Evolutionary conservation across 2,113 vertebrate species (phyloP).

Genomic region (Charadrius vociferus): DNA sequence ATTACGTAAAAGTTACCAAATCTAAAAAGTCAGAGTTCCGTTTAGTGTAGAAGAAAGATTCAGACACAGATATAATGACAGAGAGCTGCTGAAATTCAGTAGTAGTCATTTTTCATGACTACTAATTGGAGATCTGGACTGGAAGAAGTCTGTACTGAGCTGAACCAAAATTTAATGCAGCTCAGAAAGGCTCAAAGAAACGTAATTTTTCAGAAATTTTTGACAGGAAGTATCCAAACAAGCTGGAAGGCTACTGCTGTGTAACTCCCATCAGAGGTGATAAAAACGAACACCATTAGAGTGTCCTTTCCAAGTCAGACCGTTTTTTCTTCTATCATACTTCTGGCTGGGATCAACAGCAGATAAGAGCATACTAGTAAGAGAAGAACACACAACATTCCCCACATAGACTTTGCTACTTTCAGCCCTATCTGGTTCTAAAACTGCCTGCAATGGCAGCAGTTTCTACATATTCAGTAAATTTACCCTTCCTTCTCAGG

Average conservation of each 20-base stretch:
- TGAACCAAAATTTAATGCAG: neutral
- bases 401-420: neutral
- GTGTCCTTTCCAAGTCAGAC: neutral
- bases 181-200: neutral
- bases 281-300: neutral
- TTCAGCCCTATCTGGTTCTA: neutral
- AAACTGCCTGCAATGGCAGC: neutral
- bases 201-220: neutral
- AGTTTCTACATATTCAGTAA: neutral
- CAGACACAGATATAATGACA: accelerated
- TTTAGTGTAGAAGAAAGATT: neutral
- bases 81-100: neutral
- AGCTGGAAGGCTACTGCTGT: neutral
- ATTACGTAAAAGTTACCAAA: neutral
- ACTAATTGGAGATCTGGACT: neutral
- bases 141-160: neutral
- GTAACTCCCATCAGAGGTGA: neutral
- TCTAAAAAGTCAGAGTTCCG: neutral
- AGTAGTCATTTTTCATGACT: neutral
- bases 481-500: neutral
- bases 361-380: neutral
- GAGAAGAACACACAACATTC: neutral
- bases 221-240: neutral
- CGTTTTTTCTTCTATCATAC: neutral
- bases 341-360: neutral